A percentile compares a stretch with the other conserved stretches of the same genome.
Evolutionary conservation across 2,888 invertebrate species (phyloP).

Genomic region (Junonia oenone): DNA sequence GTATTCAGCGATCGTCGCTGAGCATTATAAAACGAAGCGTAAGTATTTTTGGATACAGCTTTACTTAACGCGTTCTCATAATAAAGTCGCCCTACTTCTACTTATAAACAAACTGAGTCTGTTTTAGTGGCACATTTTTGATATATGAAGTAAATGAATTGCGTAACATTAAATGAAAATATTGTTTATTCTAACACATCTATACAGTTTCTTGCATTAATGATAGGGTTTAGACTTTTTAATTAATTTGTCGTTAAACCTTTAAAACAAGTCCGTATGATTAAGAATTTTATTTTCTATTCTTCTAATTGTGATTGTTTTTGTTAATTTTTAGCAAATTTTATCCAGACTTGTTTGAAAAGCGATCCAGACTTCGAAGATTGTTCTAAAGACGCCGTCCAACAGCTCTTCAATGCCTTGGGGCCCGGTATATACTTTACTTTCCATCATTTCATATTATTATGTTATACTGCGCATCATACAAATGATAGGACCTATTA

Average conservation of each 20-base stretch:
- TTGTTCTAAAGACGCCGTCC: constrained; percentile 84
- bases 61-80: constrained; percentile 20
- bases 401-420: constrained; percentile 82
- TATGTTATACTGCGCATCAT: constrained; percentile 13
- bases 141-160: no score
- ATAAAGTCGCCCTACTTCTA: constrained; percentile 16
- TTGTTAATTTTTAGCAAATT: constrained; percentile 77
- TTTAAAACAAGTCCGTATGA: background rate
- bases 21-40: constrained; percentile 70
- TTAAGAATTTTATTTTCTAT: background rate
- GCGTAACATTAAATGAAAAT: background rate
- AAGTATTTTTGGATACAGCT: constrained; percentile 47
- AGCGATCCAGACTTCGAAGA: constrained; percentile 82
- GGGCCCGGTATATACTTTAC: constrained; percentile 59
- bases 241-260: background rate
- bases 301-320: background rate
- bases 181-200: no score
- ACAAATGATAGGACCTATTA: constrained; percentile 22
- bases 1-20: constrained; percentile 42
- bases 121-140: background rate
- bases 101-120: background rate
- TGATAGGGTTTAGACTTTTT: no score
- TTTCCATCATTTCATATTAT: background rate
- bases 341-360: constrained; percentile 83
- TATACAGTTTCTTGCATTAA: no score